Base-by-base conservation (phyloP, 1,140 invertebrate genomes). In the Cylas formicarius region DNA sequence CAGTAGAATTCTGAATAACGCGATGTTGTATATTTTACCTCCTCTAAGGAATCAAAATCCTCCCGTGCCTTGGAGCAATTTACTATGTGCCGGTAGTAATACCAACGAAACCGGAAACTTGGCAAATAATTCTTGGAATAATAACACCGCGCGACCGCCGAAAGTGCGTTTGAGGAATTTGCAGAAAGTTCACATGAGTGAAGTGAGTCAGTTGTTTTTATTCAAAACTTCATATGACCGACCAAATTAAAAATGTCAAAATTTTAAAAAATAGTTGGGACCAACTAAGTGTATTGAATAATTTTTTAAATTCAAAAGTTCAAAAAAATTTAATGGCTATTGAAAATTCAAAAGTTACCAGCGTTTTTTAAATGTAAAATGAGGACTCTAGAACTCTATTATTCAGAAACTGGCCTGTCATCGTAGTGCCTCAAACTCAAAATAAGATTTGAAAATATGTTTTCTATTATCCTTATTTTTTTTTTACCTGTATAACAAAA, bases 51-150 rank as follows among this genome's bases (percentile, higher is more conserved):
- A 66, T 28, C 66, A 68, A 10, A 65, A 67, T 32, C 69, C 72
- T 40, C 71, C 72, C 31, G 70, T 68, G 1, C 67, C 68, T n/a
- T 73, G 71, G 72, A 60, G 61, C 39, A 62, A 40, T 31, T 40
- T 52, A 23, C 24, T 48, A 26, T 52, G 50, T 27, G 24, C 34
- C 21, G 45, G 28, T 22, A 32, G 41, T 4, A 48, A 36, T 19
- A 35, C 22, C 18, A 29, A 28, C 24, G 9, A 27, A 21, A 16
- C 29, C 10, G 26, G 23, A 26, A 44, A 36, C 36, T 19, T 44
- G 27, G 41, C 48, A 33, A 28, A 26, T 23, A 18, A 35, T 17
- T 31, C 41, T 10, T 53, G 52, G 49, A 44, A 49, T 18, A 44
- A 48, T 24, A 44, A 43, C 13, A 55, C 45, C 9, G 31, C 39